These are phyloP conservation scores for Brotula barbata DNA, from an alignment of 2,797 vertebrate species.

Conservation along the genomic window DNA sequence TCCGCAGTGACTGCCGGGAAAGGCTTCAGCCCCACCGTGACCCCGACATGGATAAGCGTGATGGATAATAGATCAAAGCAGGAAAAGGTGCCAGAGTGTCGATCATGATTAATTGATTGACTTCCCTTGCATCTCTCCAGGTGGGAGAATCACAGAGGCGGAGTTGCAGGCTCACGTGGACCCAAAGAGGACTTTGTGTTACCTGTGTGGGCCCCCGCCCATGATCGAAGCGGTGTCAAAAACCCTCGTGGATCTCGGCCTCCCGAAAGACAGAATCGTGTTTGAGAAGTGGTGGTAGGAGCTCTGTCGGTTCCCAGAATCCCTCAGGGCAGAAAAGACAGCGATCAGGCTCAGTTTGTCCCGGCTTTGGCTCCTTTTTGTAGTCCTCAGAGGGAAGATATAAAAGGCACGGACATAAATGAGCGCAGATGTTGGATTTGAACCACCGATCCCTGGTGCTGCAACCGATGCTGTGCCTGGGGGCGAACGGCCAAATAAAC, in stretches of 20 bases:
- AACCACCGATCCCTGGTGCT: constrained; percentile 21
- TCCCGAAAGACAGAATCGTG: constrained; percentile 83
- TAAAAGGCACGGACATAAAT: constrained; percentile 1
- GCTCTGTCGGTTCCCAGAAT: not conserved
- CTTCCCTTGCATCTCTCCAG: constrained; percentile 70
- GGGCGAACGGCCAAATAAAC: not conserved
- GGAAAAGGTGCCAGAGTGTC: not conserved
- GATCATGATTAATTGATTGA: constrained; percentile 31
- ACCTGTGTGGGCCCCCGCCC: constrained; percentile 93
- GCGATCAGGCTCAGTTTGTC: not conserved
- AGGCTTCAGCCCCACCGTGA: no score
- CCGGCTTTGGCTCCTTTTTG: not conserved
- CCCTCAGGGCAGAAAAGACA: not conserved
- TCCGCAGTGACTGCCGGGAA: no score
- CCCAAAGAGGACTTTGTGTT: constrained; percentile 85
- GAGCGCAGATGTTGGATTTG: constrained; percentile 16
- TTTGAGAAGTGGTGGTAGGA: constrained; percentile 99
- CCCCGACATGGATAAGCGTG: no score
- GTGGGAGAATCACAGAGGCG: constrained; percentile 85
- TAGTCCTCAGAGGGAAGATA: not conserved
- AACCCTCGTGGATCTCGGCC: constrained; percentile 77
- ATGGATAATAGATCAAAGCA: no score
- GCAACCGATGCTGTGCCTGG: not conserved
- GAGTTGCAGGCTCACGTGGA: constrained; percentile 80
- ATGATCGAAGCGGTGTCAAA: constrained; percentile 91